phyloP scores from a whole-genome alignment of 2,888 invertebrate genomes.

The Ommatoiulus sabulosus region DNA sequence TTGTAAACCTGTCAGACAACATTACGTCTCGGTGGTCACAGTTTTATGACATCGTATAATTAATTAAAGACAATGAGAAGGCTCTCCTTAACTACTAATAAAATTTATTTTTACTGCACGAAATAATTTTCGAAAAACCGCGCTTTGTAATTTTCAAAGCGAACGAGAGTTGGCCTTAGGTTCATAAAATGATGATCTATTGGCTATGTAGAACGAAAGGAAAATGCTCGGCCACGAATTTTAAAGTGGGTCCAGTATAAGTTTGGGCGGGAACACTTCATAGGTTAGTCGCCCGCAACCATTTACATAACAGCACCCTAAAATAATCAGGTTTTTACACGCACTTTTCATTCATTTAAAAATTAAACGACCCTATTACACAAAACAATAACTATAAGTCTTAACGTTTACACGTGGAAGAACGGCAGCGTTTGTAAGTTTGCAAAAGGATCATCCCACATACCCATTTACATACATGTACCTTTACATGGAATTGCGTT shows the following conservation, averaged over 20 bases:
- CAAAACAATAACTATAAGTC: not conserved
- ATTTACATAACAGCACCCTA: slow-evolving; percentile 44
- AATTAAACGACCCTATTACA: slow-evolving; percentile 22
- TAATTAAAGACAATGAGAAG: slow-evolving; percentile 51
- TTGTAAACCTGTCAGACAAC: slow-evolving; percentile 53
- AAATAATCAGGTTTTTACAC: slow-evolving; percentile 48
- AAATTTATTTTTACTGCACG: slow-evolving; percentile 48
- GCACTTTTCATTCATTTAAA: slow-evolving; percentile 49
- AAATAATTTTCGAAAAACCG: slow-evolving; percentile 36
- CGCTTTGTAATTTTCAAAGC: slow-evolving; percentile 5
- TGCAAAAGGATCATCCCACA: not conserved
- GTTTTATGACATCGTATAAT: slow-evolving; percentile 51
- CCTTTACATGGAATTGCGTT: not conserved
- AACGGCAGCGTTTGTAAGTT: not conserved
- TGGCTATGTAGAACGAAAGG: not conserved
- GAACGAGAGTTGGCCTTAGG: slow-evolving; percentile 17
- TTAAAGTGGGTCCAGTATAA: not conserved
- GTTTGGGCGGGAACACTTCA: slow-evolving; percentile 47
- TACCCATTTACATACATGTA: not conserved
- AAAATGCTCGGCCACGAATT: not conserved
- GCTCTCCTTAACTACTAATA: slow-evolving; percentile 49
- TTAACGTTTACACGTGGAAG: not conserved
- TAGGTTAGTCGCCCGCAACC: slow-evolving; percentile 49
- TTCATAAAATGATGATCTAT: slow-evolving; percentile 32
- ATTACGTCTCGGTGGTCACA: slow-evolving; percentile 49